Conservation (phyloP, 1,140 invertebrate species). For the Calephelis nemesis region DNA sequence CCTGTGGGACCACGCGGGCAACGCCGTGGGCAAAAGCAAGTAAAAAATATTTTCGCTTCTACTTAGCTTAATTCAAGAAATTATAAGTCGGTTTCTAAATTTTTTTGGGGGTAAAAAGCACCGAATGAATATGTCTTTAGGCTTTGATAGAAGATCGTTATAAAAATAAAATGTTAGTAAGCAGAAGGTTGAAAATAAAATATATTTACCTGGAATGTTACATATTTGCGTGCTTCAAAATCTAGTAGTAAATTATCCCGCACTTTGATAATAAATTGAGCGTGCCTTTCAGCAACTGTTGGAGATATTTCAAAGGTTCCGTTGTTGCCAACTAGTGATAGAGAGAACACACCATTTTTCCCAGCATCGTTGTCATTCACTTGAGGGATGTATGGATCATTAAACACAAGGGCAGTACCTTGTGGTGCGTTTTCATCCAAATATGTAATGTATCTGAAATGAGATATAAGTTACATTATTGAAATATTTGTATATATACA, state of each 20-base stretch:
- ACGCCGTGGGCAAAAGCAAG: no score
- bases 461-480: conserved; percentile 18
- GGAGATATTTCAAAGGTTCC: conserved; percentile 94
- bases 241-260: conserved; percentile 90
- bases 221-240: conserved; percentile 87
- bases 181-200: no score
- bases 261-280: conserved; percentile 90
- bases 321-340: conserved; percentile 89
- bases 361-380: conserved; percentile 89
- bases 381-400: conserved; percentile 84
- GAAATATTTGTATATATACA: no score
- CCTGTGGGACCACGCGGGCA: no score
- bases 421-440: conserved; percentile 91
- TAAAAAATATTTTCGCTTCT: no score
- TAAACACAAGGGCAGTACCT: conserved; percentile 86
- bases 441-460: conserved; percentile 84
- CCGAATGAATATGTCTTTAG: no score
- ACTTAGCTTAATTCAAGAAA: no score
- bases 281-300: conserved; percentile 89
- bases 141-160: no score
- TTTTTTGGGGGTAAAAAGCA: no score
- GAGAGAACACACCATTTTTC: conserved; percentile 90
- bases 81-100: no score
- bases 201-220: conserved; percentile 83
- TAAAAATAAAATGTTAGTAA: no score